phyloP scores from a whole-genome alignment of 2,888 invertebrate genomes.

The Litoditis marina region DNA sequence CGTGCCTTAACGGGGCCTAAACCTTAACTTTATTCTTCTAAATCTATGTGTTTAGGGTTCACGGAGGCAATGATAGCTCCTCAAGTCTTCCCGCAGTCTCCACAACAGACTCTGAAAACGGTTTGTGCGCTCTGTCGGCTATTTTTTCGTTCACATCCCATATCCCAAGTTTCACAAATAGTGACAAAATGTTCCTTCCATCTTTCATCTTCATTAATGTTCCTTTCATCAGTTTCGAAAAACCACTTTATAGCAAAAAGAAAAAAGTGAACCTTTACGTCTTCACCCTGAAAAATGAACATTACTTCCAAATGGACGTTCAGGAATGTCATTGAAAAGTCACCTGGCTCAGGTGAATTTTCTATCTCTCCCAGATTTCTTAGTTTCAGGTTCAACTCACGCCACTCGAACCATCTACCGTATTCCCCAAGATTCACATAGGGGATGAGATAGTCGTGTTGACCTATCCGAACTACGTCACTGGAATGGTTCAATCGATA shows the following conservation, averaged over 20 bases:
- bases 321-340: no score
- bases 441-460: conserved; percentile 36
- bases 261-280: no score
- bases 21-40: not conserved
- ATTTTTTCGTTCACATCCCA: no score
- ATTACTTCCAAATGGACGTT: not conserved
- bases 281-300: conserved; percentile 4
- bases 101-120: no score
- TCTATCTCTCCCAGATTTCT: not conserved
- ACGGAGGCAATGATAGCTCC: conserved; percentile 24
- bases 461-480: conserved; percentile 24
- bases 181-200: no score
- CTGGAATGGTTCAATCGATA: conserved; percentile 20
- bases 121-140: no score
- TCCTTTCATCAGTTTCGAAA: no score
- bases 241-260: no score
- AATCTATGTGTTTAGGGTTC: conserved; percentile 26
- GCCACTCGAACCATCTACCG: conserved; percentile 21
- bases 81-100: conserved; percentile 24
- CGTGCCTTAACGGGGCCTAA: no score
- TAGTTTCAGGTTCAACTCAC: conserved; percentile 17
- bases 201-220: no score
- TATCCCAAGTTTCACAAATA: no score
- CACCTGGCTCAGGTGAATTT: no score
- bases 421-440: conserved; percentile 32